Evolutionary conservation across 2,797 vertebrate species (phyloP).

Genomic region (Tolypeutes matacus): DNA sequence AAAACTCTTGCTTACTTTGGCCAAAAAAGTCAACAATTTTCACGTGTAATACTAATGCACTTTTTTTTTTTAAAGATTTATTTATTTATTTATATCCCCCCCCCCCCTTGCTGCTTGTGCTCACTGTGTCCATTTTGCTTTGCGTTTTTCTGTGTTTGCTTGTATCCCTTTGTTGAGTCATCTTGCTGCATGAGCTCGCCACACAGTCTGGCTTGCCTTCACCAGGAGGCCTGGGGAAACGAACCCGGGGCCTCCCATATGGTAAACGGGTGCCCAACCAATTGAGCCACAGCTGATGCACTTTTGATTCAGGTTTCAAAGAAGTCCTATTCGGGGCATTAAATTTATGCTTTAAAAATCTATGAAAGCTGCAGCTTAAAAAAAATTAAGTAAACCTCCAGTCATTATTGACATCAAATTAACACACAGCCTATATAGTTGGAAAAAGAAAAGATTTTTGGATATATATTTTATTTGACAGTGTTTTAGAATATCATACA

Average conservation of each 20-base stretch:
- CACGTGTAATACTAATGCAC: neutral
- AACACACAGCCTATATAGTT: constrained; percentile 84
- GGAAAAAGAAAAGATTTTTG: constrained; percentile 88
- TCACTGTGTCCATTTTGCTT: too few species aligned
- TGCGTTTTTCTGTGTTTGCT: too few species aligned
- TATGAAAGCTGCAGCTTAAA: neutral
- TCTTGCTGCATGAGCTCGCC: too few species aligned
- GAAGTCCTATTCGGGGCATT: neutral
- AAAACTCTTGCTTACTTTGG: constrained; percentile 1
- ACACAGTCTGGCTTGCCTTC: too few species aligned
- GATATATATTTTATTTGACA: constrained; percentile 97
- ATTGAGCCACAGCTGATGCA: too few species aligned
- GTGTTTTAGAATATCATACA: constrained; percentile 99
- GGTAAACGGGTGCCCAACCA: too few species aligned
- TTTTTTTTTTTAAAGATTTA: too few species aligned
- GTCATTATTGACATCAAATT: constrained; percentile 63
- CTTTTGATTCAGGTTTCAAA: constrained; percentile 50
- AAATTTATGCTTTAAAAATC: neutral
- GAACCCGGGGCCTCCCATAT: too few species aligned
- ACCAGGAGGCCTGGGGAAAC: too few species aligned
- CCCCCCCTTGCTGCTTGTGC: too few species aligned
- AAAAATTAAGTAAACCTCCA: constrained; percentile 45
- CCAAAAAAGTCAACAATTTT: neutral
- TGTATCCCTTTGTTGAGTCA: too few species aligned
- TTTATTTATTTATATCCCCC: too few species aligned